These are phyloP conservation scores for Epinotia ramella DNA, from an alignment of 2,888 invertebrate genomes.

Conservation along the genomic window DNA sequence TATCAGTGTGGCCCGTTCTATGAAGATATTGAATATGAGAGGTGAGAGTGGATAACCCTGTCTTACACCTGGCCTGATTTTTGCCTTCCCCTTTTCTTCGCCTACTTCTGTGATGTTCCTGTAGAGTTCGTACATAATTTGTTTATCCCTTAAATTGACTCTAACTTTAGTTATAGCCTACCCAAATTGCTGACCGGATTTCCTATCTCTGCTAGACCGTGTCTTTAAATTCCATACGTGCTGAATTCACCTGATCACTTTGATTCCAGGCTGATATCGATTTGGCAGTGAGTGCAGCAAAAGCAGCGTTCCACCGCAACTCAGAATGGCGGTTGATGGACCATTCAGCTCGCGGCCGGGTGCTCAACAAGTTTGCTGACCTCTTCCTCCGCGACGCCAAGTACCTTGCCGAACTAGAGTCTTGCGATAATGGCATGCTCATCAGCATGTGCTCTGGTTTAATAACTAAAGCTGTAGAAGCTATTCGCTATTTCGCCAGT, in stretches of 20 bases:
- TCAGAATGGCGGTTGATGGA: slow-evolving; percentile 93
- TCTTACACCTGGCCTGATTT: too few relatives aligned
- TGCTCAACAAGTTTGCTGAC: slow-evolving; percentile 91
- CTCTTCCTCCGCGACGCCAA: slow-evolving; percentile 89
- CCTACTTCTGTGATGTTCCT: too few relatives aligned
- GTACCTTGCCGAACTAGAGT: slow-evolving; percentile 93
- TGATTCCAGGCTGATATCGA: slow-evolving; percentile 87
- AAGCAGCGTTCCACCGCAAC: slow-evolving; percentile 87
- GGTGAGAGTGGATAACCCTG: too few relatives aligned
- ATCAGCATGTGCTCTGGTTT: slow-evolving; percentile 84
- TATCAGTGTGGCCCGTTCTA: too few relatives aligned
- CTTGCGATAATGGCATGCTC: slow-evolving; percentile 96
- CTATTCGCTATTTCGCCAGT: slow-evolving; percentile 92
- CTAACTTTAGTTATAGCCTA: background rate
- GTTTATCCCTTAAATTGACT: too few relatives aligned
- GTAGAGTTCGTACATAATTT: too few relatives aligned
- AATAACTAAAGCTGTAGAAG: slow-evolving; percentile 79
- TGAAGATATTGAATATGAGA: too few relatives aligned
- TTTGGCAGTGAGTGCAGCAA: slow-evolving; percentile 90
- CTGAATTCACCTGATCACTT: background rate
- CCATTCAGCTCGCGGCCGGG: slow-evolving; percentile 90
- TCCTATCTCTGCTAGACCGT: too few relatives aligned
- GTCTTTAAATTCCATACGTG: background rate
- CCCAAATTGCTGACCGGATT: too few relatives aligned
- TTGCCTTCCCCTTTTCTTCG: too few relatives aligned